Base-by-base conservation (phyloP, 2,113 vertebrate species). In the Scophthalmus maximus region DNA sequence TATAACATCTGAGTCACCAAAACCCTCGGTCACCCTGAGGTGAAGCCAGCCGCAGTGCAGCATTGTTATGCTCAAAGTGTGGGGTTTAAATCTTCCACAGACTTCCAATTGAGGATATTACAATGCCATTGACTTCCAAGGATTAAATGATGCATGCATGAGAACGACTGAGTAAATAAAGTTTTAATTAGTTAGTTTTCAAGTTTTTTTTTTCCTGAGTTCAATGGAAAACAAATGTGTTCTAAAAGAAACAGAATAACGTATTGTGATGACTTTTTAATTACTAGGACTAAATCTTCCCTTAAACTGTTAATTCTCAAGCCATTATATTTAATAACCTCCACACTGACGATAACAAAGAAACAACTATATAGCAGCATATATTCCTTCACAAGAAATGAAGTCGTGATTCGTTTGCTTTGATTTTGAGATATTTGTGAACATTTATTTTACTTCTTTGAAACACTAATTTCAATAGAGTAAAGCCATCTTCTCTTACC, bases 121-220 rank as follows among this genome's bases (percentile, higher is more conserved):
- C 52, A 73, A 61, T 51, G 47, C 44, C 49, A 50, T 15, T 65
- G 40, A 79, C 64, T 86, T 80, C 68, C 36, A 72, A 53, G 76
- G 63, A 78, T 73, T 80, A 60, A 80, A 76, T 57, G 26, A 60
- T 53, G 69, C 84, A 80, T 75, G 26, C 73, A 60, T 29, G 38
- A 72, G 46, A 70, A 77, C 79, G 57, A 77, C 29, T 26, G 60
- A 68, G 57, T 77, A 76, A 79, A 85, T 76, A 61, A 58, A n/a
- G 20, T 79, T 79, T 81, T 83, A 89, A 85, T 85, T 83, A 66
- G 36, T n/a, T n/a, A 81, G 56, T 56, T 23, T 42, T 44, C 38
- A 5, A 46, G 42, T n/a, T 46, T 15, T 40, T 40, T 15, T n/a
- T 46, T 9, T 18, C 14, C 42, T 2, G 58, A 66, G 60, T 63